Conservation (phyloP, 2,797 vertebrate species). For the Naso thynnoides region DNA sequence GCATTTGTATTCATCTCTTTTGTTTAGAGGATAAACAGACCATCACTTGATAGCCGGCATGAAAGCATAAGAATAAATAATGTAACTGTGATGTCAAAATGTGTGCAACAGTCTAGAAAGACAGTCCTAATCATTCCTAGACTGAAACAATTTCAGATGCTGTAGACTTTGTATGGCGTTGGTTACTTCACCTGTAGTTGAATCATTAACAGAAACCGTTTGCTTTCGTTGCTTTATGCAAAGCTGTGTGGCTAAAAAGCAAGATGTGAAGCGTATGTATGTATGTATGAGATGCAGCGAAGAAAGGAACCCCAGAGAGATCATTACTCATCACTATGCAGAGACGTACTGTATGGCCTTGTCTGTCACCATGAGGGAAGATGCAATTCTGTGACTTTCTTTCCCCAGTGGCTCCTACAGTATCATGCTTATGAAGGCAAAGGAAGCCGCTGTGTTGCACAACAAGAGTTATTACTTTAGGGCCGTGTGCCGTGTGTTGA, state of each 20-base stretch:
- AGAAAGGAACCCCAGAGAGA: slow-evolving; percentile 41
- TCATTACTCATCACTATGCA: slow-evolving; percentile 49
- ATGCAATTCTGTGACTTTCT: slow-evolving; percentile 45
- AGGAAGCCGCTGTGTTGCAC: slow-evolving; percentile 37
- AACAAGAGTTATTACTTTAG: slow-evolving; percentile 41
- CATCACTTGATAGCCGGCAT: background rate
- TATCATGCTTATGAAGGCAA: slow-evolving; percentile 50
- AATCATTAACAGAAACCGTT: background rate
- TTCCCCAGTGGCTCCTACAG: slow-evolving; percentile 44
- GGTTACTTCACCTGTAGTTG: background rate
- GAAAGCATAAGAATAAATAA: background rate
- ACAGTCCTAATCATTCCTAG: background rate
- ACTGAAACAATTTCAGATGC: background rate
- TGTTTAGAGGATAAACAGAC: slow-evolving; percentile 1
- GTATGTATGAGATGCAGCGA: slow-evolving; percentile 29
- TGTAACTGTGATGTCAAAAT: background rate
- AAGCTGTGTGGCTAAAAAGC: background rate
- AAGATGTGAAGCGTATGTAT: slow-evolving; percentile 10
- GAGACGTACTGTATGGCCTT: slow-evolving; percentile 49
- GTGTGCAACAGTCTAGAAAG: background rate
- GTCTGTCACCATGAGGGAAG: slow-evolving; percentile 65
- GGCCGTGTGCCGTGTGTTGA: slow-evolving; percentile 22
- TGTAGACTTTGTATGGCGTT: background rate
- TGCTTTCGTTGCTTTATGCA: slow-evolving; percentile 12
- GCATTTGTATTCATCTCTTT: background rate